Conservation (phyloP, 2,888 invertebrate species). For the Apocheima hispidaria region DNA sequence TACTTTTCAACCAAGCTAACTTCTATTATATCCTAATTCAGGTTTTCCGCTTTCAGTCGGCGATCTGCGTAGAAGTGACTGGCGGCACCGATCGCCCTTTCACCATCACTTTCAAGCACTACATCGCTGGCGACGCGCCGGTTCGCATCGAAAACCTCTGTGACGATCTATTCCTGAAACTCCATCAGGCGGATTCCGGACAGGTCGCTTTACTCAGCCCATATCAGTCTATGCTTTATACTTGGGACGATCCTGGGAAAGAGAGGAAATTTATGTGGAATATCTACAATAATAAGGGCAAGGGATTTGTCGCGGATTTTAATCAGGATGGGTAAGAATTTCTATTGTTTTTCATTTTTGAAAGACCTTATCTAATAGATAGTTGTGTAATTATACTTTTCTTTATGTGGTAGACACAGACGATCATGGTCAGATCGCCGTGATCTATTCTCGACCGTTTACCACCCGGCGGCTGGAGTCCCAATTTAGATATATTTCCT, state of each 20-base stretch:
- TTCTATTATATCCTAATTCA: background rate
- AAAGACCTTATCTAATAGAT: too few species aligned
- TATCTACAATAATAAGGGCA: constrained; percentile 91
- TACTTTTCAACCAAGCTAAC: background rate
- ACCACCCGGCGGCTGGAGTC: too few species aligned
- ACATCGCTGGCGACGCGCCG: constrained; percentile 92
- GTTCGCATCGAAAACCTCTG: constrained; percentile 94
- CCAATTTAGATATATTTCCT: too few species aligned
- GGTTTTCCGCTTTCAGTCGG: constrained; percentile 80
- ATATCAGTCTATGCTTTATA: constrained; percentile 90
- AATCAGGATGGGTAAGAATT: constrained; percentile 88
- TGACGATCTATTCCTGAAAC: constrained; percentile 92
- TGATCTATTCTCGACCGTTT: too few species aligned
- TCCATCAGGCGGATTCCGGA: constrained; percentile 87
- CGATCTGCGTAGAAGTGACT: constrained; percentile 89
- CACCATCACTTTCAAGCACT: constrained; percentile 91
- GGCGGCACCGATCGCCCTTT: constrained; percentile 91
- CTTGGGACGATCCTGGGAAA: constrained; percentile 94
- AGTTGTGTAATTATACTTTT: too few species aligned
- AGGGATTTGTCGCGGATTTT: constrained; percentile 90
- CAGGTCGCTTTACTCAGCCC: constrained; percentile 91
- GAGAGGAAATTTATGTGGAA: constrained; percentile 92
- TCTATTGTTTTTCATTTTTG: background rate
- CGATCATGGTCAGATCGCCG: too few species aligned
- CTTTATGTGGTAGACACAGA: too few species aligned